phyloP scores from a whole-genome alignment of 2,888 invertebrate genomes.

The Diarsia dahlii region DNA sequence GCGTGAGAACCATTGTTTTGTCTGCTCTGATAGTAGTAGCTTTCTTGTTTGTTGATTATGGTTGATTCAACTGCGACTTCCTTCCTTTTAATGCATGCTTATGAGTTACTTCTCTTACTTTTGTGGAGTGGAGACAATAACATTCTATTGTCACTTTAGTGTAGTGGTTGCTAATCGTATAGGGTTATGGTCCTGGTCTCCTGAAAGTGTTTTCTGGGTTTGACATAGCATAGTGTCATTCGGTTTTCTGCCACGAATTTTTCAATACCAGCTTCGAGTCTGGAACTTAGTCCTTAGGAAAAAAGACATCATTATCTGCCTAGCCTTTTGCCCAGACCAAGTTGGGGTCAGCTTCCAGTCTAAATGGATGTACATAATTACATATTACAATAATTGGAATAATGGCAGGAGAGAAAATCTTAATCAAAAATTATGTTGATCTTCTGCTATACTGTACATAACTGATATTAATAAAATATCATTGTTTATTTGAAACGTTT shows the following conservation, averaged over 20 bases:
- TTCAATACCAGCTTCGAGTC: too few species aligned
- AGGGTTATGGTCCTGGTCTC: too few species aligned
- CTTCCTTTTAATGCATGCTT: slow-evolving; percentile 34
- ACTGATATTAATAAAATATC: not conserved
- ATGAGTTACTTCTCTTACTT: not conserved
- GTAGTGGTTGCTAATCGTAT: not conserved
- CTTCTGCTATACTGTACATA: not conserved
- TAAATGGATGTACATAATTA: too few species aligned
- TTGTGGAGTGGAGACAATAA: not conserved
- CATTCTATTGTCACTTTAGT: not conserved
- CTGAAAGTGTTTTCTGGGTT: too few species aligned
- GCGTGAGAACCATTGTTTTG: slow-evolving; percentile 61
- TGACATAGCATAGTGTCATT: too few species aligned
- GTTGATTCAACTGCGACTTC: slow-evolving; percentile 27
- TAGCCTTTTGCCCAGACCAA: too few species aligned
- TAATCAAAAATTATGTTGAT: not conserved
- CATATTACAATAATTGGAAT: not conserved
- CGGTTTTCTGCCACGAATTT: not conserved
- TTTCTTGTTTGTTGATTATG: slow-evolving; percentile 46
- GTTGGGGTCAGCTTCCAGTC: too few species aligned
- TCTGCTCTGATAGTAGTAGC: slow-evolving; percentile 35
- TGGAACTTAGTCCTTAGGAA: too few species aligned
- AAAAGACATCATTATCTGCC: not conserved
- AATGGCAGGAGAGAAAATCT: not conserved
- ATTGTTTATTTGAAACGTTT: not conserved